Percentiles rank a stretch among this genome's conserved stretches.
phyloP scores from a whole-genome alignment of 2,113 vertebrate genomes.

The Equus przewalskii region DNA sequence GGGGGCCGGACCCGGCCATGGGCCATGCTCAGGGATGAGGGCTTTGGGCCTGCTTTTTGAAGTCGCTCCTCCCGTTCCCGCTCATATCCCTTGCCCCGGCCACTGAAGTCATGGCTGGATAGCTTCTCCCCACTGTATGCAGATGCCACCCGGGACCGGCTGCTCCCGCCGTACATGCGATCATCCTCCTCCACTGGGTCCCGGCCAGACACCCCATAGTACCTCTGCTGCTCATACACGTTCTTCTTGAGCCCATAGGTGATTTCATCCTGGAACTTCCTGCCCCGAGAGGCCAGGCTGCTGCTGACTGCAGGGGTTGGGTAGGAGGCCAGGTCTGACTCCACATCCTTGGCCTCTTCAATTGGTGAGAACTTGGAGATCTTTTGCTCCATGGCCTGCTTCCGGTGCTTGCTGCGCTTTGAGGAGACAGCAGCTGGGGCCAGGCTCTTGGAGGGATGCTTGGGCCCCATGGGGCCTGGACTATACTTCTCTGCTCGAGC shows the following conservation, averaged over 20 bases:
- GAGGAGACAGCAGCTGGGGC: conserved; percentile 95
- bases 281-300: conserved; percentile 94
- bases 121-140: conserved; percentile 95
- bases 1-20: conserved; percentile 93
- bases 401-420: conserved; percentile 98
- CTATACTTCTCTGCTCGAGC: conserved; percentile 90
- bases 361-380: conserved; percentile 99
- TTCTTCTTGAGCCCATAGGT: conserved; percentile 96
- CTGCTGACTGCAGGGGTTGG: conserved; percentile 92
- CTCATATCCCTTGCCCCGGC: conserved; percentile 97
- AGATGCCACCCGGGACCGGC: conserved; percentile 92
- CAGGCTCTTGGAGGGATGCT: conserved; percentile 95
- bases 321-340: conserved; percentile 96
- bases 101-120: conserved; percentile 90
- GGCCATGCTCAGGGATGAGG: conserved; percentile 88
- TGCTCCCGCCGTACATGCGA: conserved; percentile 90
- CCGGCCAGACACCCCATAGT: conserved; percentile 92
- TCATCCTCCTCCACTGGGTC: conserved; percentile 96
- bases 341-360: conserved; percentile 98
- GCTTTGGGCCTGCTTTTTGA: conserved; percentile 92
- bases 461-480: conserved; percentile 89
- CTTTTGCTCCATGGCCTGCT: conserved; percentile 99
- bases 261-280: conserved; percentile 96
- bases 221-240: conserved; percentile 96
- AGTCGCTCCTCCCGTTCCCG: conserved; percentile 92